phyloP scores from a whole-genome alignment of 92 coral and sea anemone species.

The Epizoanthus scotinus region DNA sequence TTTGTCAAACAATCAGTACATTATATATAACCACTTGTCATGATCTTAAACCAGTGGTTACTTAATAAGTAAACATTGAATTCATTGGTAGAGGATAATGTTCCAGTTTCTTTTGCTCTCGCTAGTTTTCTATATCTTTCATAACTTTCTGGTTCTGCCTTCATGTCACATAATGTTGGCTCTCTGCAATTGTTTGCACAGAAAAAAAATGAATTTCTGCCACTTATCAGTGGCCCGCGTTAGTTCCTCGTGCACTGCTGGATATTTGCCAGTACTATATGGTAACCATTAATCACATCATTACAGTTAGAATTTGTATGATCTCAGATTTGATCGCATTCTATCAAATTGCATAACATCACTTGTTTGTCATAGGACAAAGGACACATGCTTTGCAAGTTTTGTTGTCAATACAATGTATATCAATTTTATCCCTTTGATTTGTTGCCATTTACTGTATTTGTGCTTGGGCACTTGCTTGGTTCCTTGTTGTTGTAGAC shows the following conservation, averaged over 20 bases:
- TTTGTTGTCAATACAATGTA: not conserved
- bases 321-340: conserved; percentile 3
- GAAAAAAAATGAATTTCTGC: conserved; percentile 23
- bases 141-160: not conserved
- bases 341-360: conserved; percentile 10
- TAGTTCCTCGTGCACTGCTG: conserved; percentile 20
- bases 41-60: no score
- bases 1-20: no score
- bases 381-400: conserved; percentile 31
- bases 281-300: not conserved
- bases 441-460: not conserved
- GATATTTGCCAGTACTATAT: not conserved
- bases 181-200: conserved; percentile 2
- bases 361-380: conserved; percentile 6
- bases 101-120: conserved; percentile 17
- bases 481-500: not conserved
- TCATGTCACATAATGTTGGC: conserved; percentile 1
- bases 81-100: conserved; percentile 1
- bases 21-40: no score
- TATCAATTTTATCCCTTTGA: not conserved
- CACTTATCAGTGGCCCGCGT: not conserved
- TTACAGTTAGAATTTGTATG: not conserved
- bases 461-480: not conserved
- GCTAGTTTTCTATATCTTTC: conserved; percentile 5
- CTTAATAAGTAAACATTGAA: not conserved